Evolutionary conservation across 2,113 vertebrate species (phyloP).

Genomic region (Odocoileus hemionus): DNA sequence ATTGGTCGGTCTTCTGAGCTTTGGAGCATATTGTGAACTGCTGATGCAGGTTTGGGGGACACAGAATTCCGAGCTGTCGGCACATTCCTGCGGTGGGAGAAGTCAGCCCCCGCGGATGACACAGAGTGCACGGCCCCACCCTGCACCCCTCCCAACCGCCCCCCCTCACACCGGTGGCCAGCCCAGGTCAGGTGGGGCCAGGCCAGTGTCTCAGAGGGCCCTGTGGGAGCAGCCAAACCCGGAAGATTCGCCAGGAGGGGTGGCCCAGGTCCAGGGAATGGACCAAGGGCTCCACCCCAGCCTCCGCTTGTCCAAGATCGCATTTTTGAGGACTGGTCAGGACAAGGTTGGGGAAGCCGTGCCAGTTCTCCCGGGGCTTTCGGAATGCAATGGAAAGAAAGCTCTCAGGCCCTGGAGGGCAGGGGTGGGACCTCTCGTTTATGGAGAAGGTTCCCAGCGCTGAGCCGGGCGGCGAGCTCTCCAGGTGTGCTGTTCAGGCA

Average conservation of each 20-base stretch:
- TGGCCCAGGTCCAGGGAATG: not conserved
- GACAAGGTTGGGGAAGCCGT: not conserved
- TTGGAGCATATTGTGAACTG: not conserved
- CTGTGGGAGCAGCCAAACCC: not conserved
- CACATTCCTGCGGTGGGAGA: slow-evolving; percentile 64
- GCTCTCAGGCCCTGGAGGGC: slow-evolving; percentile 75
- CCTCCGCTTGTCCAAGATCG: not conserved
- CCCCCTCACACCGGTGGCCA: slow-evolving; percentile 43
- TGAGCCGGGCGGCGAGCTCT: not conserved
- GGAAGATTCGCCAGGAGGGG: not conserved
- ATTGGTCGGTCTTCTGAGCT: not conserved
- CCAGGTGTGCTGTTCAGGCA: slow-evolving; percentile 44
- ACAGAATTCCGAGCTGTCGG: slow-evolving; percentile 50
- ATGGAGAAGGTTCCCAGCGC: slow-evolving; percentile 45
- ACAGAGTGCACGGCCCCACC: slow-evolving; percentile 59
- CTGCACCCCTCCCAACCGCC: slow-evolving; percentile 56
- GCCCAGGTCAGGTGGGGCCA: not conserved
- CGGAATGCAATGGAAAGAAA: slow-evolving; percentile 48
- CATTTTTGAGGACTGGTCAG: slow-evolving; percentile 41
- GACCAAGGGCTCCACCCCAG: slow-evolving; percentile 11
- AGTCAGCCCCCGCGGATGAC: slow-evolving; percentile 65
- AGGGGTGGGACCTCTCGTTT: slow-evolving; percentile 70
- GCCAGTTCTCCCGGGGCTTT: not conserved
- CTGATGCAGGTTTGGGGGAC: slow-evolving; percentile 45
- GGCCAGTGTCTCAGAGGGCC: not conserved